Percentiles rank a stretch among this genome's conserved stretches.
phyloP scores from a whole-genome alignment of 2,113 vertebrate genomes.

The Euleptes europaea region DNA sequence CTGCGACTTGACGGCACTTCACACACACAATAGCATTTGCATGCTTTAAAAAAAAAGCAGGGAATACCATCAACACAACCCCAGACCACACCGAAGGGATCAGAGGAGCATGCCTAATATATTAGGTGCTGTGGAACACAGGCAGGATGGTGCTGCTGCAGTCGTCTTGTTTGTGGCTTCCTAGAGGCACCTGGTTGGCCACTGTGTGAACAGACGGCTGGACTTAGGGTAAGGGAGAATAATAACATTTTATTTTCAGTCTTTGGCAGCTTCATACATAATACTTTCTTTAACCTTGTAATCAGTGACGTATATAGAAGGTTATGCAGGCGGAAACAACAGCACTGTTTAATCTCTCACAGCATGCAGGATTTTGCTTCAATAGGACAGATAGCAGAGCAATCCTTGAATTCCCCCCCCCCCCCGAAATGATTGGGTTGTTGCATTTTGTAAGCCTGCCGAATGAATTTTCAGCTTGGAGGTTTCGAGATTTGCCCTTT shows the following conservation, averaged over 20 bases:
- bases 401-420: conserved; percentile 6
- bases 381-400: conserved; percentile 48
- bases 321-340: background rate
- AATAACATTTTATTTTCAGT: too few species aligned
- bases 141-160: too few species aligned
- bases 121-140: too few species aligned
- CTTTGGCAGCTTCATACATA: too few species aligned
- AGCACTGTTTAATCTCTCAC: conserved; percentile 57
- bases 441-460: conserved; percentile 37
- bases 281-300: too few species aligned
- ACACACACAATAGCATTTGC: too few species aligned
- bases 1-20: too few species aligned
- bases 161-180: too few species aligned
- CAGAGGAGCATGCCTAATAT: too few species aligned
- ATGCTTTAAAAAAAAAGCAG: background rate
- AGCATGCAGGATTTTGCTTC: conserved; percentile 40
- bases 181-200: too few species aligned
- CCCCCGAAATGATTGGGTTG: conserved; percentile 17
- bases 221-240: too few species aligned
- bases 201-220: too few species aligned
- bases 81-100: background rate
- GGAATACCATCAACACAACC: background rate
- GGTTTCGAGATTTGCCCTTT: conserved; percentile 30
- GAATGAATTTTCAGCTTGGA: conserved; percentile 30
- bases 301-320: conserved; percentile 13